Percentiles rank a stretch among this genome's conserved stretches.
Conservation (phyloP, 2,888 invertebrate genomes). For the Cheilosia variabilis region DNA sequence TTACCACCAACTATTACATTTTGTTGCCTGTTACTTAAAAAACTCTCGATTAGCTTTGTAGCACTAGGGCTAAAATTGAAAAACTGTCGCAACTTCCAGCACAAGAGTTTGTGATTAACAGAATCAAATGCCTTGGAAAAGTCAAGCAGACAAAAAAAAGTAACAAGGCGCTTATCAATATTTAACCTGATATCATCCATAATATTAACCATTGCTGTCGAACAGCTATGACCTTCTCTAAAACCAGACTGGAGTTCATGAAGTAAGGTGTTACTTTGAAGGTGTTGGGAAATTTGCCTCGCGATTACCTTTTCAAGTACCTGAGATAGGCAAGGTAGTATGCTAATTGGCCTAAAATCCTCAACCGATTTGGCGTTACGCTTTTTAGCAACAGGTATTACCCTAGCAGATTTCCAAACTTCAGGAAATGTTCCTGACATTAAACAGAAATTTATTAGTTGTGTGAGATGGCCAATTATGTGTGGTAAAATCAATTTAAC, state of each 20-base stretch:
- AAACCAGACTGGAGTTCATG: background rate
- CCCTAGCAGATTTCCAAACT: too few relatives aligned
- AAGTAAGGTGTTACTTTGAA: background rate
- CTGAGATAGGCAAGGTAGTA: background rate
- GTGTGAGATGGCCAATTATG: too few relatives aligned
- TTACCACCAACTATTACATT: too few relatives aligned
- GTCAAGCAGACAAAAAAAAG: background rate
- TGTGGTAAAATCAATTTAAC: too few relatives aligned
- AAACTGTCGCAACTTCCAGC: background rate
- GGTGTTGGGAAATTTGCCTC: background rate
- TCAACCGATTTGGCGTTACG: too few relatives aligned
- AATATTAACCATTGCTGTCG: background rate
- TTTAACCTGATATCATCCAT: background rate
- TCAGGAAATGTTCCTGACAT: too few relatives aligned
- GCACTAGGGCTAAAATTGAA: background rate
- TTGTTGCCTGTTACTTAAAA: too few relatives aligned
- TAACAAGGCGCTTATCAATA: background rate
- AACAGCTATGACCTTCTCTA: too few relatives aligned
- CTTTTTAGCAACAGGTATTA: too few relatives aligned
- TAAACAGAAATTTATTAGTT: too few relatives aligned
- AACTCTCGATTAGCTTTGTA: background rate
- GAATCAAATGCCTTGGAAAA: too few relatives aligned
- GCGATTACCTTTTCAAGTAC: background rate
- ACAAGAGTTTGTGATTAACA: background rate
- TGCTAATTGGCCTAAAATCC: too few relatives aligned